These are phyloP conservation scores for Drosophila siamana DNA, from an alignment of 2,888 invertebrate genomes.

Conservation along the genomic window DNA sequence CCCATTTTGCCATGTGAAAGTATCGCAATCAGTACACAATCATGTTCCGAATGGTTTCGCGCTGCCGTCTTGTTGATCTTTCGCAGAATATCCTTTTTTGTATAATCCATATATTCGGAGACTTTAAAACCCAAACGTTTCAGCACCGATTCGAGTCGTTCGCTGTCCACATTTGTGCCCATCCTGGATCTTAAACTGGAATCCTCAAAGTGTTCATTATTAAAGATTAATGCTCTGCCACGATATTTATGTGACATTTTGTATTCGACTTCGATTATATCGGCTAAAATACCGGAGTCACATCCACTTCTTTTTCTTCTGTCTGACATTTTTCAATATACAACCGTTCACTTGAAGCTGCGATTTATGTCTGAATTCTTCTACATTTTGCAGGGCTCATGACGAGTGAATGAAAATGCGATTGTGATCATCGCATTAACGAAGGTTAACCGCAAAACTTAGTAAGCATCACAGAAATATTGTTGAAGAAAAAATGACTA, in stretches of 20 bases:
- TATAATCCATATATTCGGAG: conserved; percentile 88
- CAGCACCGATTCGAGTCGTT: conserved; percentile 89
- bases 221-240: conserved; percentile 94
- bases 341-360: conserved; percentile 4
- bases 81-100: conserved; percentile 88
- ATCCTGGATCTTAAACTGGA: conserved; percentile 89
- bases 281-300: neutral
- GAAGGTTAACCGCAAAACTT: too few species aligned
- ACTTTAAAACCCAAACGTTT: conserved; percentile 90
- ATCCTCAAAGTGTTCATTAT: conserved; percentile 93
- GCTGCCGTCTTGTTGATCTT: conserved; percentile 89
- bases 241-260: conserved; percentile 93
- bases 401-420: neutral
- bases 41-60: conserved; percentile 91
- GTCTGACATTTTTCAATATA: conserved; percentile 6
- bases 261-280: conserved; percentile 87
- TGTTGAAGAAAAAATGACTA: too few species aligned
- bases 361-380: neutral
- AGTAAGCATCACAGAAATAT: too few species aligned
- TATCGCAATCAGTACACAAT: conserved; percentile 93
- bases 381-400: neutral
- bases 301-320: neutral
- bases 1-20: conserved; percentile 95
- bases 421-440: too few species aligned
- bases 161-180: conserved; percentile 93